phyloP scores from a whole-genome alignment of 2,113 vertebrate genomes.

The Xenopus laevis region DNA sequence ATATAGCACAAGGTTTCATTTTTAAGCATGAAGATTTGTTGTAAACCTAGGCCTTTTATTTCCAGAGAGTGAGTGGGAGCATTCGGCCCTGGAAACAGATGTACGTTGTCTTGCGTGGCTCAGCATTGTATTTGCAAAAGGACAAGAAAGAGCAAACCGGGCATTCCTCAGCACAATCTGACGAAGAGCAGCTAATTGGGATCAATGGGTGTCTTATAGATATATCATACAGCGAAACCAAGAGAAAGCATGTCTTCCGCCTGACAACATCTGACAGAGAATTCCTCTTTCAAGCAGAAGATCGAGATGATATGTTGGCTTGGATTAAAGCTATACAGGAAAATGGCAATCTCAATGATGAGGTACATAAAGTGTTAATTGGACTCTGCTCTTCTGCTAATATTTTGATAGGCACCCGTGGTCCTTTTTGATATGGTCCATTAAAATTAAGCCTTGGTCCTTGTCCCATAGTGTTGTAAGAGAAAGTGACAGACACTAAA shows the following conservation, averaged over 20 bases:
- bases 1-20: no score
- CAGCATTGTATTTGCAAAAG: slow-evolving; percentile 86
- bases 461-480: no score
- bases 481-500: no score
- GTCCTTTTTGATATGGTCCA: no score
- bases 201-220: slow-evolving; percentile 92
- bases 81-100: slow-evolving; percentile 92
- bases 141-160: slow-evolving; percentile 82
- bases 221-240: slow-evolving; percentile 97
- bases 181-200: slow-evolving; percentile 87
- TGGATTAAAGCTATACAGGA: slow-evolving; percentile 96
- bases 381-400: no score
- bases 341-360: slow-evolving; percentile 85
- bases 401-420: no score
- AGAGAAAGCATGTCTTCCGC: slow-evolving; percentile 92
- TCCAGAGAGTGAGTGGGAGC: slow-evolving; percentile 82
- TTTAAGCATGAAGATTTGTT: no score
- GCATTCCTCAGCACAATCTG: slow-evolving; percentile 64
- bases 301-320: slow-evolving; percentile 91
- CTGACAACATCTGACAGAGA: slow-evolving; percentile 91
- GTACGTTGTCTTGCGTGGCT: slow-evolving; percentile 84
- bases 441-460: no score
- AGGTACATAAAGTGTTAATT: slow-evolving; percentile 63
- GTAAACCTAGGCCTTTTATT: slow-evolving; percentile 18
- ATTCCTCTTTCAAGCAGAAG: slow-evolving; percentile 94